Conservation (phyloP, 2,113 vertebrate genomes). For the Protobothrops flavoviridis region DNA sequence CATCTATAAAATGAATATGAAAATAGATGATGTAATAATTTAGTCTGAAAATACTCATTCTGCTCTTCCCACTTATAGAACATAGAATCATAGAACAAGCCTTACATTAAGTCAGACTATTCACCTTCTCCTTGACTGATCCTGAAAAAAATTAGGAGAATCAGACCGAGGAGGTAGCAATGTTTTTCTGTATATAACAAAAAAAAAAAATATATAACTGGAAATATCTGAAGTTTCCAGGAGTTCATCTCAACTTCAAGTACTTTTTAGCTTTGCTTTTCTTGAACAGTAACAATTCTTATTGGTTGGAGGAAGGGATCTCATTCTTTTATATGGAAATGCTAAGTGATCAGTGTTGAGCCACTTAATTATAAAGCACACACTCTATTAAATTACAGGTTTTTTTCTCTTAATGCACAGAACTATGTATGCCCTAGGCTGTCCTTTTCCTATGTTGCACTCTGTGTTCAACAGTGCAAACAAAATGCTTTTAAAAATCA, state of each 20-base stretch:
- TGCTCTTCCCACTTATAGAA: neutral
- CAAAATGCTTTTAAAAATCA: neutral
- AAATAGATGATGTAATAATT: neutral
- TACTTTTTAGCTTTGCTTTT: neutral
- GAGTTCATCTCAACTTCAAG: neutral
- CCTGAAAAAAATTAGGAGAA: neutral
- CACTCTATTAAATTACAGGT: neutral
- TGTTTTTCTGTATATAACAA: neutral
- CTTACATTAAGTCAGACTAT: neutral
- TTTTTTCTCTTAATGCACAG: neutral
- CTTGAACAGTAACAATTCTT: neutral
- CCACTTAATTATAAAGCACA: neutral
- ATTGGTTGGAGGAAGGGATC: neutral
- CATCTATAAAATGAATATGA: neutral
- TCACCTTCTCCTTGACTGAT: neutral
- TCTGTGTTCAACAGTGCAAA: neutral
- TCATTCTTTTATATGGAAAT: neutral
- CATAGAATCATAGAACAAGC: neutral
- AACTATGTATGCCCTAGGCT: neutral
- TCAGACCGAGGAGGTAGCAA: neutral
- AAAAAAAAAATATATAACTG: neutral
- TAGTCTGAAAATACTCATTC: neutral
- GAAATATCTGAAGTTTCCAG: neutral
- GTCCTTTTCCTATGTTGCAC: neutral
- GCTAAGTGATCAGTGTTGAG: neutral